Percentiles rank a stretch among this genome's conserved stretches.
These are phyloP conservation scores for Cheilosia soror DNA, from an alignment of 2,888 invertebrate species.

Conservation along the genomic window DNA sequence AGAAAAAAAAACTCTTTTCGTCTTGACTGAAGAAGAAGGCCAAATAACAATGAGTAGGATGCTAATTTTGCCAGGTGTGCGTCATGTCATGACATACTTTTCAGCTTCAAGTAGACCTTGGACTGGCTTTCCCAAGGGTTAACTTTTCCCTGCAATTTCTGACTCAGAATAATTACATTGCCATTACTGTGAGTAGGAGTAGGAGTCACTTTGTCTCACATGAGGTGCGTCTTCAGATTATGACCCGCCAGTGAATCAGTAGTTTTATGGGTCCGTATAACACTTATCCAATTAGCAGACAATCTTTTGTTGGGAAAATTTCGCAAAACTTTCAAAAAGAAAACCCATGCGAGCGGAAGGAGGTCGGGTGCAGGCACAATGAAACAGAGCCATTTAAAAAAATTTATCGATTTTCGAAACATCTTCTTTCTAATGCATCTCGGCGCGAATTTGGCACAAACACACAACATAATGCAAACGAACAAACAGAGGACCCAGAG, in stretches of 20 bases:
- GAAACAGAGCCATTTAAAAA: constrained; percentile 53
- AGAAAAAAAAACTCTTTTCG: constrained; percentile 14
- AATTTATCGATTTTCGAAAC: constrained; percentile 70
- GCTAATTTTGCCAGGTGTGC: constrained; percentile 55
- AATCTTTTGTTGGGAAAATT: constrained; percentile 20
- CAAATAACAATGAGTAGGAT: constrained; percentile 61
- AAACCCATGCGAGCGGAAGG: constrained; percentile 1
- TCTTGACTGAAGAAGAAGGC: constrained; percentile 58
- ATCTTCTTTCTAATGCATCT: constrained; percentile 68
- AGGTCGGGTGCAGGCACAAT: neutral
- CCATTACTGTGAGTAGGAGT: constrained; percentile 17
- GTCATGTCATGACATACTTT: constrained; percentile 44
- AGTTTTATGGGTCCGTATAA: neutral
- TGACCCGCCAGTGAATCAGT: constrained; percentile 18
- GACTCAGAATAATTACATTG: neutral
- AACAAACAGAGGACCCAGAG: constrained; percentile 32
- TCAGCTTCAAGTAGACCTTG: constrained; percentile 42
- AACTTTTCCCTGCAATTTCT: constrained; percentile 13
- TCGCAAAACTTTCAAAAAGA: constrained; percentile 57
- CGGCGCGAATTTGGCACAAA: constrained; percentile 54
- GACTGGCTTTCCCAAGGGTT: constrained; percentile 50
- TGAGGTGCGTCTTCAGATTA: constrained; percentile 6
- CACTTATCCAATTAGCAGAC: constrained; percentile 53
- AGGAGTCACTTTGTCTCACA: constrained; percentile 17
- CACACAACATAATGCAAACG: constrained; percentile 52